phyloP scores from a whole-genome alignment of 2,888 invertebrate species.

The Myathropa florea region DNA sequence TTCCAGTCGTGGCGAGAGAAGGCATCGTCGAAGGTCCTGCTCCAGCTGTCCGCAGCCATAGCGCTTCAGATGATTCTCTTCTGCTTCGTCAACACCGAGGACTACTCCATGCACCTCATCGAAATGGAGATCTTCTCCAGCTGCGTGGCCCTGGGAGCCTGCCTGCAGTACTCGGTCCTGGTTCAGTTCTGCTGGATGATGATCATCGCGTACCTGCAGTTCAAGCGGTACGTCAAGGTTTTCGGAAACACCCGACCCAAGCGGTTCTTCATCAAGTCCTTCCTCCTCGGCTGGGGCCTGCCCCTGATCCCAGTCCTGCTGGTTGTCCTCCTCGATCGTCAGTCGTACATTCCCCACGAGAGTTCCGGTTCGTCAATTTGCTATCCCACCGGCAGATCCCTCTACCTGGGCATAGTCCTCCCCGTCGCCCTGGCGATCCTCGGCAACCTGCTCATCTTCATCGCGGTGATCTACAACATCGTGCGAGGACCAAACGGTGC shows the following conservation, averaged over 20 bases:
- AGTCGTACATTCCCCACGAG: slow-evolving; percentile 80
- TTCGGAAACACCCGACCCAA: slow-evolving; percentile 83
- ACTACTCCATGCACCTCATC: slow-evolving; percentile 75
- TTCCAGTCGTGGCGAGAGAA: slow-evolving; percentile 85
- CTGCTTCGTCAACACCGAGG: slow-evolving; percentile 77
- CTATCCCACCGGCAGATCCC: slow-evolving; percentile 82
- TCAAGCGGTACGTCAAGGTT: slow-evolving; percentile 85
- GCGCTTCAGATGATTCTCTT: slow-evolving; percentile 83
- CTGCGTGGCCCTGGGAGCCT: slow-evolving; percentile 84
- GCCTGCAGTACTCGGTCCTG: slow-evolving; percentile 86
- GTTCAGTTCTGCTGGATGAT: slow-evolving; percentile 88
- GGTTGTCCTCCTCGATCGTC: slow-evolving; percentile 80
- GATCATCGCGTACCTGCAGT: slow-evolving; percentile 86
- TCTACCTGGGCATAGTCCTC: slow-evolving; percentile 81
- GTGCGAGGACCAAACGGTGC: slow-evolving; percentile 82
- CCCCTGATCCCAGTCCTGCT: slow-evolving; percentile 82
- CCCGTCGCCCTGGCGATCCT: slow-evolving; percentile 82
- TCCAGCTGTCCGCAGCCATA: slow-evolving; percentile 84
- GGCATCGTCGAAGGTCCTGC: slow-evolving; percentile 84
- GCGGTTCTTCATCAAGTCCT: slow-evolving; percentile 84
- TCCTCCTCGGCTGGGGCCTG: slow-evolving; percentile 84
- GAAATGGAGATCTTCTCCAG: slow-evolving; percentile 76
- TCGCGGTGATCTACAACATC: slow-evolving; percentile 82
- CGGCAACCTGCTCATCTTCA: slow-evolving; percentile 82
- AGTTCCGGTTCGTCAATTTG: slow-evolving; percentile 79